A percentile compares a stretch with the other conserved stretches of the same genome.
Conservation (phyloP, 2,888 invertebrate species). For the Lycia hirtaria region DNA sequence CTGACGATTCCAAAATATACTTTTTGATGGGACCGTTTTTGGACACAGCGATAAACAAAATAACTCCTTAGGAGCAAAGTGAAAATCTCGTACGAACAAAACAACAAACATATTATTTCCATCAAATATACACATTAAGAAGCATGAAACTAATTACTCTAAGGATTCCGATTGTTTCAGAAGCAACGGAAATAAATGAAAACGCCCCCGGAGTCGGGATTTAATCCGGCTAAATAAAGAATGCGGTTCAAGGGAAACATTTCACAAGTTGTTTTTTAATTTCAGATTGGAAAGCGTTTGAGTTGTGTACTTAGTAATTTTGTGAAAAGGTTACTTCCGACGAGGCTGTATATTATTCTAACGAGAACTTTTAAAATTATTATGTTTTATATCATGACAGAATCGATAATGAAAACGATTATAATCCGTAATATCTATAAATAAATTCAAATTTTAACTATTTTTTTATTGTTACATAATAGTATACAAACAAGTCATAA, state of each 20-base stretch:
- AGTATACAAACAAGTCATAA: no score
- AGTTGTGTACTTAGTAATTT: background rate
- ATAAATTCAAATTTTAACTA: no score
- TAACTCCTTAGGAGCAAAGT: no score
- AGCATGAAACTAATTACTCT: constrained; percentile 2
- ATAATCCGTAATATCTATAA: no score
- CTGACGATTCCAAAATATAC: no score
- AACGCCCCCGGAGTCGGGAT: constrained; percentile 7
- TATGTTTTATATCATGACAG: background rate
- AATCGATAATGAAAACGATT: no score
- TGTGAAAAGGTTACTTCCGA: background rate
- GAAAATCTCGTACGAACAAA: no score
- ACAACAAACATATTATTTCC: background rate
- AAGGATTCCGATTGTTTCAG: constrained; percentile 11
- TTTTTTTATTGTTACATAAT: no score
- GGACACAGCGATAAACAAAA: no score
- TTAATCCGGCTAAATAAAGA: constrained; percentile 15
- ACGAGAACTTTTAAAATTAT: background rate
- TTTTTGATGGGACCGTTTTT: no score
- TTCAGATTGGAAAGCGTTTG: constrained; percentile 5
- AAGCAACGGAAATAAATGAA: constrained; percentile 20
- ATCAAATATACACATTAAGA: background rate
- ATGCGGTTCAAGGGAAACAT: constrained; percentile 4
- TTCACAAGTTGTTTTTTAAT: constrained; percentile 7
- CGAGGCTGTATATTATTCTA: background rate